Conservation (phyloP, 2,113 vertebrate genomes). For the Arenaria interpres region DNA sequence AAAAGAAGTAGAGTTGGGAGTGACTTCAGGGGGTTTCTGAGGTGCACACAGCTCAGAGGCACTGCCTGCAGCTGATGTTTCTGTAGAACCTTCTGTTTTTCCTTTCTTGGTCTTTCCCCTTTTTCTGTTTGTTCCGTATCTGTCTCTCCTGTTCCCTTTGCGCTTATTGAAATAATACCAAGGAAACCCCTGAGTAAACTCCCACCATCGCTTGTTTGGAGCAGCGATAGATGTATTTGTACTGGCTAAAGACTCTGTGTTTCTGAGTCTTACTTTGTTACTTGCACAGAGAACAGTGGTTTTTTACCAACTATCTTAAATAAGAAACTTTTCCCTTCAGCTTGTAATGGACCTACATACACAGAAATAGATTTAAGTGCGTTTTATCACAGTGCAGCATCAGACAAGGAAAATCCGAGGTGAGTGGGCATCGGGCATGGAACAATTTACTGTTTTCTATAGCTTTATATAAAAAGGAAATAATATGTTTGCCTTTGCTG, state of each 20-base stretch:
- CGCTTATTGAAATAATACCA: not conserved
- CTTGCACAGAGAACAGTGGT: not conserved
- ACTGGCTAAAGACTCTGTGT: not conserved
- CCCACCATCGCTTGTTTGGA: not conserved
- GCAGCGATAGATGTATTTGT: not conserved
- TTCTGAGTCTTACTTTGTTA: not conserved
- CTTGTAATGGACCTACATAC: not conserved
- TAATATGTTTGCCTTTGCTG: not conserved
- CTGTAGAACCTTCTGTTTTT: not conserved
- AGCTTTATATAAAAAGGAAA: not conserved
- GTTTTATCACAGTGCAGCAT: not conserved
- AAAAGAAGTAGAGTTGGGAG: not conserved
- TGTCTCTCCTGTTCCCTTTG: not conserved
- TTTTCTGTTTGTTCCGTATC: not conserved
- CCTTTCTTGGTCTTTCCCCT: not conserved
- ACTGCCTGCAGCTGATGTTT: not conserved
- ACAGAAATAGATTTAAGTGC: not conserved
- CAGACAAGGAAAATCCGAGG: not conserved
- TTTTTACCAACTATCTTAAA: not conserved
- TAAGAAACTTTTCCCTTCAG: not conserved
- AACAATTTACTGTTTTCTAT: not conserved
- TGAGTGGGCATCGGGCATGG: not conserved
- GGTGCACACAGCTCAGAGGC: not conserved
- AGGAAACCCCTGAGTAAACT: not conserved
- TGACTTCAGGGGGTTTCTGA: not conserved